These are phyloP conservation scores for Odobenus rosmarus DNA, from an alignment of 2,113 vertebrate genomes.

Conservation along the genomic window DNA sequence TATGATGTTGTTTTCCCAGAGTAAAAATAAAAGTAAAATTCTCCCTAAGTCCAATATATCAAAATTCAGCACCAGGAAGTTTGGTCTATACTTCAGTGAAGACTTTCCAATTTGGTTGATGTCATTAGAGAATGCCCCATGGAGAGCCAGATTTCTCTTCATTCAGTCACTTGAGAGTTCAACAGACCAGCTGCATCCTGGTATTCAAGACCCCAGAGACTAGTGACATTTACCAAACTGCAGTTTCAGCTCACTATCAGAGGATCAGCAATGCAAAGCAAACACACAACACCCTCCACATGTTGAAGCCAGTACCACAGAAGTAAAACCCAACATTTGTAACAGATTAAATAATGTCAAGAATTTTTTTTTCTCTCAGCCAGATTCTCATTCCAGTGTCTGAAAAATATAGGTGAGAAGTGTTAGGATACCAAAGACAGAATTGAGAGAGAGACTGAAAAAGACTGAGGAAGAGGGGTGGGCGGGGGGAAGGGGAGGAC, in stretches of 20 bases:
- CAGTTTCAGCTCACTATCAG: neutral
- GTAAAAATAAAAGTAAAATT: conserved; percentile 18
- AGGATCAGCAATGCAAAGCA: neutral
- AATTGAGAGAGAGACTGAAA: neutral
- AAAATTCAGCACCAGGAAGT: neutral
- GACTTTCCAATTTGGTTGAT: neutral
- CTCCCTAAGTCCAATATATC: neutral
- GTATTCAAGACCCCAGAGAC: neutral
- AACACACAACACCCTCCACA: neutral
- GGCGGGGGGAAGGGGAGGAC: fast-evolving
- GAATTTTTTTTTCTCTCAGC: neutral
- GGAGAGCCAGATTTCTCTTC: neutral
- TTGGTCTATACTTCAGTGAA: neutral
- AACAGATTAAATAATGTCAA: neutral
- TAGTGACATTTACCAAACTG: neutral
- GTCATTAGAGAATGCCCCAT: neutral
- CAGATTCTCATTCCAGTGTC: neutral
- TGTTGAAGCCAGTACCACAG: neutral
- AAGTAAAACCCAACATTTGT: neutral
- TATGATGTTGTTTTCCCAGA: neutral
- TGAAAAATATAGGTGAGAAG: neutral
- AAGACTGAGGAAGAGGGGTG: neutral
- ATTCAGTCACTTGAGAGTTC: neutral
- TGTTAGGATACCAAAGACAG: neutral
- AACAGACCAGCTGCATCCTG: neutral